Evolutionary conservation across 2,888 invertebrate genomes (phyloP).

Genomic region (Unio pictorum): DNA sequence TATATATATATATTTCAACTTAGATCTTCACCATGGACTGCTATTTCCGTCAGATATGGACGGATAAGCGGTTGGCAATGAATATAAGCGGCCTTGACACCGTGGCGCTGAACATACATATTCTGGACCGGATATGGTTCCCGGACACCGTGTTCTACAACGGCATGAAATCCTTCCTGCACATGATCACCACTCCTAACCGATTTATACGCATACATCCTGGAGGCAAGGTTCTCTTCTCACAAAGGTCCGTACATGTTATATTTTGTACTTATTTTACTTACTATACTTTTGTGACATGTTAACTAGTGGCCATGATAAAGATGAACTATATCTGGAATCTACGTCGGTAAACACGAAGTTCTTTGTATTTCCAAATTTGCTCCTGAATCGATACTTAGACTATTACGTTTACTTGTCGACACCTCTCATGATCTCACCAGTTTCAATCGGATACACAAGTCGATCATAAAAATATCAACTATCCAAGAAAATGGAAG

Average conservation of each 20-base stretch:
- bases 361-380: too few species aligned
- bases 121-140: constrained; percentile 91
- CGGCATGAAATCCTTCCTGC: constrained; percentile 82
- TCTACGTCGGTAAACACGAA: too few species aligned
- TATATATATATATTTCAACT: constrained; percentile 20
- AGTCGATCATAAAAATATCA: too few species aligned
- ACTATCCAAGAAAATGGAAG: too few species aligned
- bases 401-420: too few species aligned
- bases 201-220: constrained; percentile 90
- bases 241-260: constrained; percentile 82
- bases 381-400: too few species aligned
- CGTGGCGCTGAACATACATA: constrained; percentile 11
- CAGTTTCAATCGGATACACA: too few species aligned
- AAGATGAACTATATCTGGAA: too few species aligned
- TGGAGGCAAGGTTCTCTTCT: constrained; percentile 92
- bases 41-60: constrained; percentile 93
- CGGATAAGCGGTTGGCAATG: constrained; percentile 80
- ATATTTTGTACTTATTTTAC: too few species aligned
- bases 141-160: constrained; percentile 86
- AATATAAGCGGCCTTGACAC: constrained; percentile 32
- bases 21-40: constrained; percentile 92
- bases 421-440: too few species aligned
- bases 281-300: too few species aligned
- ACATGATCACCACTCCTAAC: constrained; percentile 95
- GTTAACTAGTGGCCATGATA: too few species aligned